Evolutionary conservation across 2,888 invertebrate genomes (phyloP).

Genomic region (Harpalus rufipes): DNA sequence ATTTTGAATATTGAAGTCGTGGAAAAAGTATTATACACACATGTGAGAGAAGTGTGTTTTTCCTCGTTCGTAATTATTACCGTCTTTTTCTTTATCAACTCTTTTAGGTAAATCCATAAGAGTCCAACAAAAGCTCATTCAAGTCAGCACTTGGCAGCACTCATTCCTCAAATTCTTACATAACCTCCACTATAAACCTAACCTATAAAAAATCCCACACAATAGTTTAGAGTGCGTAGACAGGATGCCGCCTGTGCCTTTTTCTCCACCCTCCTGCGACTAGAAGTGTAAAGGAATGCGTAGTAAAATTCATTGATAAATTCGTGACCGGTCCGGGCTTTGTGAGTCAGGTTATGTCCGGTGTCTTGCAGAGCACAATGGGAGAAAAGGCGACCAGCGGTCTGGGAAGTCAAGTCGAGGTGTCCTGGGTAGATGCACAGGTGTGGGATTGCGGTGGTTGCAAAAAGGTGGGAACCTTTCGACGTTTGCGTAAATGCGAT

Average conservation of each 20-base stretch:
- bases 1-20: no score
- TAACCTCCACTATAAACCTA: slow-evolving; percentile 17
- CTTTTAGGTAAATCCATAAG: background rate
- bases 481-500: background rate
- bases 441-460: slow-evolving; percentile 20
- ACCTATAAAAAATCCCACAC: slow-evolving; percentile 43
- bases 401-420: slow-evolving; percentile 63
- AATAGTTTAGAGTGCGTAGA: slow-evolving; percentile 35
- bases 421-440: slow-evolving; percentile 21
- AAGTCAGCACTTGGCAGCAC: background rate
- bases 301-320: slow-evolving; percentile 66
- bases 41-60: no score
- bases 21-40: no score
- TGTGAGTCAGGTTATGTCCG: slow-evolving; percentile 21
- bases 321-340: slow-evolving; percentile 12
- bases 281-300: slow-evolving; percentile 53
- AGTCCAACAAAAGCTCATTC: slow-evolving; percentile 16
- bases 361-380: slow-evolving; percentile 33
- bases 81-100: background rate
- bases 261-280: background rate
- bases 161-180: slow-evolving; percentile 19
- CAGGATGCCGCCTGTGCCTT: slow-evolving; percentile 55
- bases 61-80: background rate
- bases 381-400: slow-evolving; percentile 58
- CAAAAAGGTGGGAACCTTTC: background rate